These are phyloP conservation scores for Alca torda DNA, from an alignment of 2,797 vertebrate species.

Conservation along the genomic window DNA sequence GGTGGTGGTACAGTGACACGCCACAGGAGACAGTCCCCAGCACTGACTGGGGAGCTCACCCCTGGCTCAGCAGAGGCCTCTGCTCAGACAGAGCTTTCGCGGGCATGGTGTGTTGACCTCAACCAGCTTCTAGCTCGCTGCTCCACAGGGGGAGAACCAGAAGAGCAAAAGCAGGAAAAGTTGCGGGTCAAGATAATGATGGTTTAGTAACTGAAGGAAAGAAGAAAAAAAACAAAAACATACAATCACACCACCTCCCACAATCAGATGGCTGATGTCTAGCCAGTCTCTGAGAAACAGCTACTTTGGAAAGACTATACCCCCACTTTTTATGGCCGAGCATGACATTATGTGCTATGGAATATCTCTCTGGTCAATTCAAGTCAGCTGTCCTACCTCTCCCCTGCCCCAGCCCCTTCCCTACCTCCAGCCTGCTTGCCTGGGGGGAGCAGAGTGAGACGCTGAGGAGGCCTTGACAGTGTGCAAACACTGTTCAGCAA, in stretches of 20 bases:
- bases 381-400: neutral
- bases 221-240: neutral
- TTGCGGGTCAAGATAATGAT: neutral
- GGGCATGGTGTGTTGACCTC: neutral
- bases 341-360: rapidly evolving
- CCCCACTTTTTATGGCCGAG: neutral
- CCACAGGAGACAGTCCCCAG: neutral
- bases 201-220: neutral
- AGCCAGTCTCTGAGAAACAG: neutral
- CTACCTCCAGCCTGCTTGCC: neutral
- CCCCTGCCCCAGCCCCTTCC: neutral
- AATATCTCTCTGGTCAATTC: neutral
- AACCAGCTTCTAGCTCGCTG: neutral
- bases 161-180: neutral
- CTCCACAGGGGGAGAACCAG: rapidly evolving
- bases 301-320: neutral
- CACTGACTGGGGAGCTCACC: neutral
- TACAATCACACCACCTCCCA: neutral
- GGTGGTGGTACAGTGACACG: neutral
- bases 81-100: neutral
- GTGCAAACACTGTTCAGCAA: neutral
- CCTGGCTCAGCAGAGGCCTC: neutral
- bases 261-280: neutral
- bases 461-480: neutral
- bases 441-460: neutral